A percentile compares a stretch with the other conserved stretches of the same genome.
These are phyloP conservation scores for Tribolium freemani DNA, from an alignment of 2,888 invertebrate genomes.

Conservation along the genomic window DNA sequence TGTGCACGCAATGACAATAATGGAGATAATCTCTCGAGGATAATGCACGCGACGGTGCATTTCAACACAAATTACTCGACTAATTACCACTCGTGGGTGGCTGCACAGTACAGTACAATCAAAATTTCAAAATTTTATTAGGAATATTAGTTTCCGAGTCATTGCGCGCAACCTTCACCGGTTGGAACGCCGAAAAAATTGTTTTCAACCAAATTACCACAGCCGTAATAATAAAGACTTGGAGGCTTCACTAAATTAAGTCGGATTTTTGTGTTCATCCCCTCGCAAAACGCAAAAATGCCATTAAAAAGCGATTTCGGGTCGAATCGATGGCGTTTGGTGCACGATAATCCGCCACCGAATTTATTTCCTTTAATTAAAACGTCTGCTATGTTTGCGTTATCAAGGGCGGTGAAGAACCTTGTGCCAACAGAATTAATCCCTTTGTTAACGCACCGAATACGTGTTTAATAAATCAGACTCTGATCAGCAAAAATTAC, in stretches of 20 bases:
- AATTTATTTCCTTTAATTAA: conserved; percentile 30
- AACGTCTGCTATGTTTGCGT: conserved; percentile 8
- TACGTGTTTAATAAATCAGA: conserved; percentile 13
- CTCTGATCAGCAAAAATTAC: conserved; percentile 28
- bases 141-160: conserved; percentile 18
- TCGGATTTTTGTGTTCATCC: background rate
- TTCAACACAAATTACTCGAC: conserved; percentile 18
- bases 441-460: conserved; percentile 4
- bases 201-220: conserved; percentile 20
- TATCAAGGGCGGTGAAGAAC: background rate
- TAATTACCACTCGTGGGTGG: conserved; percentile 10
- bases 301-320: background rate
- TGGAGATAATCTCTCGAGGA: conserved; percentile 5
- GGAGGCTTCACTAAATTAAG: background rate
- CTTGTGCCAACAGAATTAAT: conserved; percentile 6
- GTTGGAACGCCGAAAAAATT: conserved; percentile 22
- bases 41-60: conserved; percentile 20
- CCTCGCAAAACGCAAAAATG: background rate
- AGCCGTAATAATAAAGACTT: background rate
- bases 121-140: conserved; percentile 1
- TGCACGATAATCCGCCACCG: background rate
- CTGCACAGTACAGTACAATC: background rate
- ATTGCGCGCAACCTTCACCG: conserved; percentile 27
- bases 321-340: background rate
- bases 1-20: conserved; percentile 17